These are phyloP conservation scores for Pteropus rufus DNA, from an alignment of 2,797 vertebrate species.

Conservation along the genomic window DNA sequence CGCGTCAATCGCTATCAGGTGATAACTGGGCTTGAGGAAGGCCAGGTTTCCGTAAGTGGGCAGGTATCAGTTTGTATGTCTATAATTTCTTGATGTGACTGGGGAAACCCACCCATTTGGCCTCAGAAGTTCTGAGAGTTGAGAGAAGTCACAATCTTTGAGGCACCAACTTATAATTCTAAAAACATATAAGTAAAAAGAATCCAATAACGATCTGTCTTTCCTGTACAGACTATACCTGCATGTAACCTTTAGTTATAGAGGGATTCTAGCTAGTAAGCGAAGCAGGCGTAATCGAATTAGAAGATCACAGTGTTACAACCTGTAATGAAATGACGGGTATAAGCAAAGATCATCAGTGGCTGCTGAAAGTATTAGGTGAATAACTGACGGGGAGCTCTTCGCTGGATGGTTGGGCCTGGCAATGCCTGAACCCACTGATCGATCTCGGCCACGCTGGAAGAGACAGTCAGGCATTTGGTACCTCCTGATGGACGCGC, in stretches of 20 bases:
- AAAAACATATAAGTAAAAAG: neutral
- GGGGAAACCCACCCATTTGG: neutral
- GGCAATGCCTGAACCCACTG: neutral
- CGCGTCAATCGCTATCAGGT: neutral
- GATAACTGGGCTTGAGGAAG: neutral
- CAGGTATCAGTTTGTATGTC: neutral
- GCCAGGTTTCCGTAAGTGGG: neutral
- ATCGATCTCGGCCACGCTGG: neutral
- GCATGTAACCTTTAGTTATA: neutral
- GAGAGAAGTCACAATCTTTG: neutral
- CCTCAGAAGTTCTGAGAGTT: neutral
- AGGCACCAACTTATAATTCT: neutral
- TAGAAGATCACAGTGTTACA: neutral
- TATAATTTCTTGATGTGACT: neutral
- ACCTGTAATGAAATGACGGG: neutral
- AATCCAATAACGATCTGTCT: neutral
- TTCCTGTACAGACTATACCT: neutral
- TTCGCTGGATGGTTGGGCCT: neutral
- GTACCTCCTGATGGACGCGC: neutral
- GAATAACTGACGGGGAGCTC: neutral
- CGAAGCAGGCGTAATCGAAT: neutral
- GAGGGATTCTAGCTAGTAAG: neutral
- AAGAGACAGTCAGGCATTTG: too few species aligned
- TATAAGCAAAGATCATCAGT: neutral
- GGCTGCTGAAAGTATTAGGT: neutral